Evolutionary conservation across 2,113 vertebrate genomes (phyloP), one percentile per base, ranked within the genome.

Genomic region (Cheilinus undulatus): DNA sequence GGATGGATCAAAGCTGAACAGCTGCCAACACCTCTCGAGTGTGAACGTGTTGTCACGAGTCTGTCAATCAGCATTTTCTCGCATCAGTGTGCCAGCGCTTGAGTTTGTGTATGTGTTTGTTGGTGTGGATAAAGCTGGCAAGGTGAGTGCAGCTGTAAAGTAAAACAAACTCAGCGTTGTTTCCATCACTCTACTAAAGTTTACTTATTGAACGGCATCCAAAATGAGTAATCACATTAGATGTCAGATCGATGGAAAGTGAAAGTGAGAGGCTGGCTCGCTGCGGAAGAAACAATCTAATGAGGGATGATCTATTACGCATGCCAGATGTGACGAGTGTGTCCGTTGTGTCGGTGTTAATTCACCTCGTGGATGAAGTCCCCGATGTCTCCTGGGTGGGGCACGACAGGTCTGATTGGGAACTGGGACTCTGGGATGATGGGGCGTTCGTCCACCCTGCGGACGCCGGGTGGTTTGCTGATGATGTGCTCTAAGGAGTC

Each of bases 311-410:
- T 40, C n/a, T 49, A 50, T 5, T 51, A 12, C 42, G 38, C 27
- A 20, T 27, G 48, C 2, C 13, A 49, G 34, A 54, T 43, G 46
- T 57, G 0, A 26, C n/a, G n/a, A 51, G 34, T 23, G n/a, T 59
- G 19, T 68, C 22, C 2, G 3, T 7, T 13, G n/a, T 53, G 23
- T 36, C 56, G 19, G 57, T 76, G 70, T 28, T 19, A 11, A 34
- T 49, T 84, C 88, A 99, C 97, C 96, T 99, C 97, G 1, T 94
- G 97, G 92, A 99, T 99, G 84, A 99, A 99, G 92, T 99, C 97
- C 23, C 97, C 97, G 12, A 99, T 99, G 91, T 99, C 97, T 57
- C 97, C 97, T 0, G 97, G 97, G 78, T 97, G 97, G 4, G 97
- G 97, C 78, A 97, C 93, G 57, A 96, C 94, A 7, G 97, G 97